These are phyloP conservation scores for Orbicella faveolata DNA, from an alignment of 64 coral and sea anemone genomes.

Conservation along the genomic window DNA sequence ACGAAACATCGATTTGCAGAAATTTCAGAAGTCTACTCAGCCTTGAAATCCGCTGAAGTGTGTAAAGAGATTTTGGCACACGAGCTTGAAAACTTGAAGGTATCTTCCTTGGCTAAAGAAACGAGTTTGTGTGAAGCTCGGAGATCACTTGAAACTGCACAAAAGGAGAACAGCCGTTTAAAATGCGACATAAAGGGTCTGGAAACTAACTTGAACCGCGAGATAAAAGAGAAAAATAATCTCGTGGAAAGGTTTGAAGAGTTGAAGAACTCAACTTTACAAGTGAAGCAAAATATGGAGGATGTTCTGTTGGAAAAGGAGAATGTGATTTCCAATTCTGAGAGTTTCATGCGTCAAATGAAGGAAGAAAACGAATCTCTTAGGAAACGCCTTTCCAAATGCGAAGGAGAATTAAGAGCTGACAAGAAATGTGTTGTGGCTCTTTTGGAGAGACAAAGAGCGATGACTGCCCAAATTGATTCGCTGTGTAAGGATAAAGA, in stretches of 20 bases:
- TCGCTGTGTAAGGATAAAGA: conserved; percentile 46
- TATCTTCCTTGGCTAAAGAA: neutral
- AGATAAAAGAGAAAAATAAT: conserved; percentile 20
- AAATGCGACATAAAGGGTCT: conserved; percentile 4
- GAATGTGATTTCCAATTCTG: neutral
- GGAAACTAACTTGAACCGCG: neutral
- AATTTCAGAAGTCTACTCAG: conserved; percentile 12
- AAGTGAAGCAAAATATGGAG: conserved; percentile 43
- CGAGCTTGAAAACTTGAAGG: conserved; percentile 15
- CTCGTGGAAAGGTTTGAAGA: conserved; percentile 30
- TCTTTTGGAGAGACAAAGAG: conserved; percentile 10
- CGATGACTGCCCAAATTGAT: neutral
- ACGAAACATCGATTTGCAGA: neutral
- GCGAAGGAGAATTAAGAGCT: conserved; percentile 2
- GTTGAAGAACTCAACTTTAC: neutral
- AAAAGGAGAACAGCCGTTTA: conserved; percentile 21
- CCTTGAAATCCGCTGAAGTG: conserved; percentile 31
- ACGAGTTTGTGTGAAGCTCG: conserved; percentile 6
- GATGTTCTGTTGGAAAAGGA: conserved; percentile 32
- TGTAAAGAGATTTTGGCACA: conserved; percentile 26
- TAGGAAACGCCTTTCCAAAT: neutral
- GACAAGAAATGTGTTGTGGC: conserved; percentile 31
- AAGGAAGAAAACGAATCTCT: conserved; percentile 32
- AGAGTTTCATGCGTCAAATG: neutral
- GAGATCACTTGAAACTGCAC: conserved; percentile 8